A percentile compares a stretch with the other conserved stretches of the same genome.
phyloP scores from a whole-genome alignment of 2,797 vertebrate species.

The Limnodromus scolopaceus region DNA sequence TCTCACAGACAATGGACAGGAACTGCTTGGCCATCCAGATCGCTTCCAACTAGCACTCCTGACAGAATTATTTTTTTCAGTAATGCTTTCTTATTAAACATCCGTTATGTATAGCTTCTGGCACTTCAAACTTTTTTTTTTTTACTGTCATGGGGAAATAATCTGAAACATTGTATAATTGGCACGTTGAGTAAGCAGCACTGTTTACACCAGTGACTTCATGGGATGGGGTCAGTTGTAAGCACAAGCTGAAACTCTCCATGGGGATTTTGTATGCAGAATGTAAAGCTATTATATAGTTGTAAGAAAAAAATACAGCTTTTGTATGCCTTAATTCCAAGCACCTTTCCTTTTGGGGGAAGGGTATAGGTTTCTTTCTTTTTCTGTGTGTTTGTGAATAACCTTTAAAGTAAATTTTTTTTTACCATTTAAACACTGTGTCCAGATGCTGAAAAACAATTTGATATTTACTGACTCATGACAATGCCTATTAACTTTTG shows the following conservation, averaged over 20 bases:
- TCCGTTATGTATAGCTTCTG: not conserved
- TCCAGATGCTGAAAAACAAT: not conserved
- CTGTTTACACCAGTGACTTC: not conserved
- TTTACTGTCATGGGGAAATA: not conserved
- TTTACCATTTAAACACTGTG: not conserved
- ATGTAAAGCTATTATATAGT: not conserved
- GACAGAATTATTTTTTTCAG: not conserved
- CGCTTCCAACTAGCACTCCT: not conserved
- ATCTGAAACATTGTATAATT: not conserved
- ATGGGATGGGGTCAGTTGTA: not conserved
- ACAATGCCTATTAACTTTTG: not conserved
- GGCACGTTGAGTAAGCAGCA: not conserved
- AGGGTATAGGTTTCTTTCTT: not conserved
- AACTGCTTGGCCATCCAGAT: not conserved
- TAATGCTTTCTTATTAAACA: not conserved
- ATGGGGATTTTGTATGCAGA: not conserved
- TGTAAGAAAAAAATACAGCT: not conserved
- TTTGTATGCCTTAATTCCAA: not conserved
- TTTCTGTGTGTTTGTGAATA: not conserved
- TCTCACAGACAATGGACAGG: not conserved
- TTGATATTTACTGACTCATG: slow-evolving; percentile 37
- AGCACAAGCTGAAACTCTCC: not conserved
- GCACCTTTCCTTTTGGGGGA: not conserved
- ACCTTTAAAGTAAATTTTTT: not conserved
- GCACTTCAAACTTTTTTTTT: not conserved